Conservation (phyloP, 2,113 vertebrate genomes). For the Gallinago media region DNA sequence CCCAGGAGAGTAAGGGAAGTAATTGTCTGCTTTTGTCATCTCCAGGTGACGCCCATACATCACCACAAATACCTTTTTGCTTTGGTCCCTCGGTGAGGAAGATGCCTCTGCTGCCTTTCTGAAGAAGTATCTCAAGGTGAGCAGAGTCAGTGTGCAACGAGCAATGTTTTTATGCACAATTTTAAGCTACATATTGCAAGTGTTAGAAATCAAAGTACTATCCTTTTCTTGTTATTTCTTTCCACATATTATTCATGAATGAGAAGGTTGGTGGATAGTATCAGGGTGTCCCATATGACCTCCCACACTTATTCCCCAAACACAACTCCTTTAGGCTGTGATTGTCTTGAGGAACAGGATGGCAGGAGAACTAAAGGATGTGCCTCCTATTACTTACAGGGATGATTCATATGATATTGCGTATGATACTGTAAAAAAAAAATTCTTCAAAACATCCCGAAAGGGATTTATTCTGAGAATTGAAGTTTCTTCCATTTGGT, state of each 20-base stretch:
- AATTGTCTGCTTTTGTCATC: neutral
- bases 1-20: neutral
- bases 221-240: neutral
- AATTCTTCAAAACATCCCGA: neutral
- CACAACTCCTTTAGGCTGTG: neutral
- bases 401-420: neutral
- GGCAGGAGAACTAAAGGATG: neutral
- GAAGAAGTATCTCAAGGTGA: neutral
- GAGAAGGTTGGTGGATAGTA: neutral
- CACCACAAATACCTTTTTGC: neutral
- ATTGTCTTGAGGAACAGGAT: neutral
- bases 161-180: neutral
- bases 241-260: neutral
- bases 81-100: neutral
- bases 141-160: neutral
- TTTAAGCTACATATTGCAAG: neutral
- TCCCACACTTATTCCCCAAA: neutral
- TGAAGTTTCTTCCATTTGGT: neutral
- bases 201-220: neutral
- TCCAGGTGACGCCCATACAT: neutral
- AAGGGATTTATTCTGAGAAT: neutral
- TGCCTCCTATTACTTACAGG: neutral
- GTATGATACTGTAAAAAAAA: neutral
- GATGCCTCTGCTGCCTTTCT: neutral
- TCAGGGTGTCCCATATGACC: fast-evolving